These are phyloP conservation scores for Colinus virginianus DNA, from an alignment of 2,113 vertebrate genomes.

Conservation along the genomic window DNA sequence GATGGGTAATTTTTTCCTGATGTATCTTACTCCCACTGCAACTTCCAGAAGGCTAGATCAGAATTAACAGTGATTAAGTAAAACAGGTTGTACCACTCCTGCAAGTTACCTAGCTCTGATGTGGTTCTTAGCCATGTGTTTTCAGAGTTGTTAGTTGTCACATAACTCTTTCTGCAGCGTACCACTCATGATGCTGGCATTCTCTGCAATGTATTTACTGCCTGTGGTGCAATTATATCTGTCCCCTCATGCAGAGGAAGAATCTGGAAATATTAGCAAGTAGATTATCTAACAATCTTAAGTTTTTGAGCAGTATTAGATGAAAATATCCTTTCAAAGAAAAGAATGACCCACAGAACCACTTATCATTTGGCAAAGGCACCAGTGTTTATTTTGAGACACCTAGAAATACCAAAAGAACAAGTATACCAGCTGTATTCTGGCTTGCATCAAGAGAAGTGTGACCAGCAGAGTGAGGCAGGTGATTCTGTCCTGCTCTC, in stretches of 20 bases:
- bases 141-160: not conserved
- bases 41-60: not conserved
- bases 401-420: not conserved
- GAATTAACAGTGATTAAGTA: not conserved
- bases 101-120: not conserved
- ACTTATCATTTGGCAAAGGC: not conserved
- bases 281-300: not conserved
- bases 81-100: not conserved
- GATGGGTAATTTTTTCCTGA: not conserved
- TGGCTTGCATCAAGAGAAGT: no score
- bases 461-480: no score
- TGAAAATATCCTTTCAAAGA: not conserved
- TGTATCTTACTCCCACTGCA: not conserved
- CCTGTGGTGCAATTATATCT: not conserved
- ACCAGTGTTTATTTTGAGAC: not conserved
- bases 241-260: not conserved
- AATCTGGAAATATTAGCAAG: not conserved
- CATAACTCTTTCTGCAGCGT: not conserved
- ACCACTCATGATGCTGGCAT: not conserved
- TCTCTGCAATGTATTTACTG: not conserved
- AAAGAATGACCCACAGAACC: not conserved
- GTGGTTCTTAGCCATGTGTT: not conserved
- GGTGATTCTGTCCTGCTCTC: no score
- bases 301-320: rapidly evolving
- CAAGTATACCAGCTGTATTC: not conserved